Evolutionary conservation across 1,140 invertebrate genomes (phyloP).

Genomic region (Drosophila albomicans): DNA sequence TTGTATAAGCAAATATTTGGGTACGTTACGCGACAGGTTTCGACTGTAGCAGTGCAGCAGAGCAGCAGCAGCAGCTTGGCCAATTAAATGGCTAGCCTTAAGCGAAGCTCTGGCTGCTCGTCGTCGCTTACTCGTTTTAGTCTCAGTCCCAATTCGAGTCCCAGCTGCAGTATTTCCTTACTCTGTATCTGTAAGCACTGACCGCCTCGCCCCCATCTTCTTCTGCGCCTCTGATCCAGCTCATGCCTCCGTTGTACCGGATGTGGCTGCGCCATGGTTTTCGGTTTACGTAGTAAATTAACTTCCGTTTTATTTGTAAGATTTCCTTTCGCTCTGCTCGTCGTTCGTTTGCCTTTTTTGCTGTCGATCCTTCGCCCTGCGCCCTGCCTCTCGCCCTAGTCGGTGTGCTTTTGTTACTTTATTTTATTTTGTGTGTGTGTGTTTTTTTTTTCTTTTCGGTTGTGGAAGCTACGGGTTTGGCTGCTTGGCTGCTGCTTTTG

Average conservation of each 20-base stretch:
- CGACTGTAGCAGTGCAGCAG: constrained; percentile 24
- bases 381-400: constrained; percentile 13
- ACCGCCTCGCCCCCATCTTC: constrained; percentile 1
- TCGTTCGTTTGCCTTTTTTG: constrained; percentile 69
- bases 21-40: constrained; percentile 69
- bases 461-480: constrained; percentile 48
- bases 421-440: constrained; percentile 41
- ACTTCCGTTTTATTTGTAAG: constrained; percentile 84
- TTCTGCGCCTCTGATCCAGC: background rate
- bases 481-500: constrained; percentile 68
- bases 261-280: constrained; percentile 82
- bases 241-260: constrained; percentile 36
- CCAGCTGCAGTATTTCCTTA: constrained; percentile 60
- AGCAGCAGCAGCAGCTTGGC: constrained; percentile 57
- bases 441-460: constrained; percentile 65
- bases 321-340: constrained; percentile 80
- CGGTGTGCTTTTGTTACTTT: constrained; percentile 71
- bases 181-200: constrained; percentile 52
- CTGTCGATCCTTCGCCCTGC: constrained; percentile 41
- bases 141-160: constrained; percentile 16
- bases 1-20: constrained; percentile 78
- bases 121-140: constrained; percentile 2
- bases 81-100: constrained; percentile 76
- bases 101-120: constrained; percentile 22
- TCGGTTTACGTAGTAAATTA: constrained; percentile 85